Evolutionary conservation across 2,797 vertebrate species (phyloP).

Genomic region (Halcyon smyrnensis): DNA sequence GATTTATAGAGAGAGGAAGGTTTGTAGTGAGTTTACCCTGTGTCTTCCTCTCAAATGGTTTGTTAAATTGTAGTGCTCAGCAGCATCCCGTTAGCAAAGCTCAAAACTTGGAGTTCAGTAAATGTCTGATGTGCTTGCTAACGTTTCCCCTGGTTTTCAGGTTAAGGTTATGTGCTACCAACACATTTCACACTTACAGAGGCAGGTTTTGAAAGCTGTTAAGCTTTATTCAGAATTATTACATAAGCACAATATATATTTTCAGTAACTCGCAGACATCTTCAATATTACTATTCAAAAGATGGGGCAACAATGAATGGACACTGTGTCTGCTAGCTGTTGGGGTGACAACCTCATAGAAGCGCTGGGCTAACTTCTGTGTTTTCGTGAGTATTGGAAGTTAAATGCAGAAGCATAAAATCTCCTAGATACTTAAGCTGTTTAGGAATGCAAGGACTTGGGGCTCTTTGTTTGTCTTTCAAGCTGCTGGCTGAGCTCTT

Average conservation of each 20-base stretch:
- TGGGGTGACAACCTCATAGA: neutral
- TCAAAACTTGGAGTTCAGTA: neutral
- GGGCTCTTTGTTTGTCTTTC: neutral
- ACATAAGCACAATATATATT: conserved; percentile 32
- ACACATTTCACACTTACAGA: conserved; percentile 7
- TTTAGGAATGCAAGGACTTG: neutral
- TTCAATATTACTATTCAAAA: neutral
- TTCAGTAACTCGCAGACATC: conserved; percentile 13
- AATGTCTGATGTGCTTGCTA: neutral
- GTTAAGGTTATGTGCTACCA: neutral
- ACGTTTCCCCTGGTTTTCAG: neutral
- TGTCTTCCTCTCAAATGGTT: neutral
- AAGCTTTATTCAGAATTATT: conserved; percentile 73
- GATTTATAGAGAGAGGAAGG: neutral
- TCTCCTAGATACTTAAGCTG: neutral
- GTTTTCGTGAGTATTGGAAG: neutral
- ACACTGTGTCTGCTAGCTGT: neutral
- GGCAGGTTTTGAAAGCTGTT: conserved; percentile 14
- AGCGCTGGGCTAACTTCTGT: neutral
- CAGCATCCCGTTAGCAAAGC: neutral
- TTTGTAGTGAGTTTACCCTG: neutral
- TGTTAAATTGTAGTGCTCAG: neutral
- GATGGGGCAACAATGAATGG: neutral
- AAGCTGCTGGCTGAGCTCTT: neutral
- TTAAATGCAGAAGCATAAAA: neutral